Percentiles rank a stretch among this genome's conserved stretches.
These are phyloP conservation scores for Manacus vitellinus DNA, from an alignment of 2,113 vertebrate genomes.

Conservation along the genomic window DNA sequence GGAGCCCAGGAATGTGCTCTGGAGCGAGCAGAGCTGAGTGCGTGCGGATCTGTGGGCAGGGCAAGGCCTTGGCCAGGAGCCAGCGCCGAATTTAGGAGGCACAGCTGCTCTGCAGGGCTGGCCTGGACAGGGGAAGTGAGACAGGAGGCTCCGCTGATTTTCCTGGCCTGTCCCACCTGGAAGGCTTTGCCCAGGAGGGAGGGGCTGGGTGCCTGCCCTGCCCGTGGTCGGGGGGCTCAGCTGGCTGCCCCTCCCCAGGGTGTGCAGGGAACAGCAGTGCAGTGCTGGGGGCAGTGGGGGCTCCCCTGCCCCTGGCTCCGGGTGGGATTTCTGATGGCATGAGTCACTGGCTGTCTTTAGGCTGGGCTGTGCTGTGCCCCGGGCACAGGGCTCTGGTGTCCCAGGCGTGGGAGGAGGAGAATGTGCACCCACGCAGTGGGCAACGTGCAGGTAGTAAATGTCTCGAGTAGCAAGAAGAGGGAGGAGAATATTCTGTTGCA, in stretches of 20 bases:
- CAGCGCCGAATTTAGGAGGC: not conserved
- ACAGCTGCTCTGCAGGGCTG: not conserved
- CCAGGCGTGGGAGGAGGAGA: not conserved
- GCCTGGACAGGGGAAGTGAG: accelerated
- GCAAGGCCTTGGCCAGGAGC: not conserved
- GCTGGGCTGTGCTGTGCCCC: not conserved
- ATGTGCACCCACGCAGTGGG: accelerated
- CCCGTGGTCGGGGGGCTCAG: accelerated
- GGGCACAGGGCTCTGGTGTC: not conserved
- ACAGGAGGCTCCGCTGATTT: accelerated
- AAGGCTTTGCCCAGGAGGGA: accelerated
- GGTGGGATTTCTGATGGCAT: accelerated
- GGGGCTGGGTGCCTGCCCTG: no score
- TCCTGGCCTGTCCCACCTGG: accelerated
- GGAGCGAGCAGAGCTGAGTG: accelerated
- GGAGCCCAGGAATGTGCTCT: accelerated
- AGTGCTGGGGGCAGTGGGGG: not conserved
- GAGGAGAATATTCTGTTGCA: not conserved
- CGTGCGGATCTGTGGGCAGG: not conserved
- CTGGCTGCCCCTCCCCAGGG: accelerated
- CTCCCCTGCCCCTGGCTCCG: not conserved
- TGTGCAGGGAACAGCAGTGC: accelerated
- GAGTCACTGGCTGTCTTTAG: not conserved
- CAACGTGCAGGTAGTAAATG: accelerated
- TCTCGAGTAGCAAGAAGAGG: not conserved